phyloP scores from a whole-genome alignment of 2,888 invertebrate species.

The Leptothorax acervorum region DNA sequence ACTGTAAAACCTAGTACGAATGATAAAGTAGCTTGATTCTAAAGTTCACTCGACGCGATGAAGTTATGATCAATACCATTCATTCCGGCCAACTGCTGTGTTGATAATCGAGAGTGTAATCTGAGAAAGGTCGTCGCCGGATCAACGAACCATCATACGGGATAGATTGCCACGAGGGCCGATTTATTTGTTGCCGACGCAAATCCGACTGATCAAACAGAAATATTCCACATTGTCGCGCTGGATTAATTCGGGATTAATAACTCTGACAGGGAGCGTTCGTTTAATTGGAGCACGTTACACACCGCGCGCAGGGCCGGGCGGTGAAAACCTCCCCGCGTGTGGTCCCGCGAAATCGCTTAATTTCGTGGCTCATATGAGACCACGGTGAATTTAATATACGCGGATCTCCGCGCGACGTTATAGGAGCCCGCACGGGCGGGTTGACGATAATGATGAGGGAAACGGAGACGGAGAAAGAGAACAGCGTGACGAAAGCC shows the following conservation, averaged over 20 bases:
- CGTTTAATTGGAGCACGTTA: constrained; percentile 74
- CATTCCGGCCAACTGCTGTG: not conserved
- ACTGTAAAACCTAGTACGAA: not conserved
- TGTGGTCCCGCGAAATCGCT: constrained; percentile 80
- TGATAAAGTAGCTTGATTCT: not conserved
- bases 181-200: constrained; percentile 43
- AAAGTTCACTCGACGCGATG: not conserved
- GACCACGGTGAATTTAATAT: constrained; percentile 81
- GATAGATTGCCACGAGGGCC: not conserved
- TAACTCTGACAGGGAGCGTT: constrained; percentile 62
- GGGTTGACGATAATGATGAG: constrained; percentile 78
- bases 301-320: constrained; percentile 31
- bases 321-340: constrained; percentile 32
- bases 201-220: constrained; percentile 35
- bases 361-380: constrained; percentile 82
- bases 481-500: constrained; percentile 34
- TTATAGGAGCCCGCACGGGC: constrained; percentile 67
- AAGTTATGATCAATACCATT: constrained; percentile 14
- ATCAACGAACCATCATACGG: constrained; percentile 3
- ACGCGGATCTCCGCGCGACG: constrained; percentile 67
- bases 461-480: constrained; percentile 53
- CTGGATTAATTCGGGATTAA: constrained; percentile 74
- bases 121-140: constrained; percentile 1
- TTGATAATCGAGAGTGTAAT: constrained; percentile 29
- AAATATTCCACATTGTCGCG: constrained; percentile 66